Conservation (phyloP, 2,113 vertebrate genomes). For the Equus quagga region DNA sequence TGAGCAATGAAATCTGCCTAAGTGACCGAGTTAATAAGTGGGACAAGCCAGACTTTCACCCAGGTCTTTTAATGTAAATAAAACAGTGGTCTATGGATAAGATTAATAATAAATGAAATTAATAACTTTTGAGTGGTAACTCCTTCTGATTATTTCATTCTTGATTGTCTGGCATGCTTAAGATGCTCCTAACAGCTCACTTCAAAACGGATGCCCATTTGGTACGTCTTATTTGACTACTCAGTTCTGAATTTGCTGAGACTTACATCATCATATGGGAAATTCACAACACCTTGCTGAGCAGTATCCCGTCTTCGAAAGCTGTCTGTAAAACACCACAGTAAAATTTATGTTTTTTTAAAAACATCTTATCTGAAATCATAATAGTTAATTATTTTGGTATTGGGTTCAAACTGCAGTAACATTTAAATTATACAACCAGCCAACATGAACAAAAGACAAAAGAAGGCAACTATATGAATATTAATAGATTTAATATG, state of each 20-base stretch:
- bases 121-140: neutral
- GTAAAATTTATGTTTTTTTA: conserved; percentile 7
- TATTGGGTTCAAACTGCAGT: neutral
- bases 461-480: neutral
- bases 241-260: neutral
- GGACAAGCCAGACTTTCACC: neutral
- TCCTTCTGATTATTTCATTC: neutral
- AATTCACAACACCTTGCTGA: conserved; percentile 92
- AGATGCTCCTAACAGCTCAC: neutral
- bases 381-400: conserved; percentile 17
- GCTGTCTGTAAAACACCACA: conserved; percentile 88
- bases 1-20: neutral
- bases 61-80: neutral
- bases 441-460: neutral
- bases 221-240: neutral
- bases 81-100: neutral
- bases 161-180: neutral
- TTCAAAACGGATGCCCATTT: neutral
- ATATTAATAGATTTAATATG: neutral
- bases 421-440: neutral
- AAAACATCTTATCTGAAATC: neutral
- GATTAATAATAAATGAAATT: neutral
- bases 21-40: neutral
- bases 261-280: conserved; percentile 98
- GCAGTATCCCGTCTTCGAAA: conserved; percentile 93